Percentiles rank a stretch among this genome's conserved stretches.
These are phyloP conservation scores for Osmerus eperlanus DNA, from an alignment of 2,113 vertebrate species.

Conservation along the genomic window DNA sequence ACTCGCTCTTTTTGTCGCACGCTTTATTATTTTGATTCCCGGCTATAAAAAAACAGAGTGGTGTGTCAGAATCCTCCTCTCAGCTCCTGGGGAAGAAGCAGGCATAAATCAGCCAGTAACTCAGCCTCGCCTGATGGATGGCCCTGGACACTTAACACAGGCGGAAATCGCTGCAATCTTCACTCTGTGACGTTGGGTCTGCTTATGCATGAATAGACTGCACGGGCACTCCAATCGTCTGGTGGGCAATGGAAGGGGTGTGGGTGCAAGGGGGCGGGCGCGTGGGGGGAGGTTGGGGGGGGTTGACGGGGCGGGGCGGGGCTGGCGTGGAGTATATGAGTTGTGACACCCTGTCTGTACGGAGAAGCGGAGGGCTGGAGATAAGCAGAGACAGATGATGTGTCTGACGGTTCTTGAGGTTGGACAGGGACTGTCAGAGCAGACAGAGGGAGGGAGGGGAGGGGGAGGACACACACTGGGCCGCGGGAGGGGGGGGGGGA, in stretches of 20 bases:
- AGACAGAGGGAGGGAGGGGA: conserved; percentile 19
- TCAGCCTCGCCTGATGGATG: conserved; percentile 43
- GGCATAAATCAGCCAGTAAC: conserved; percentile 44
- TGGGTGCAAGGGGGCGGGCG: too few species aligned
- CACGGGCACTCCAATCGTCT: too few species aligned
- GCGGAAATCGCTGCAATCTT: conserved; percentile 49
- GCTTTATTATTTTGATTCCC: conserved; percentile 45
- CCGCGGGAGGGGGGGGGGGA: conserved; percentile 30
- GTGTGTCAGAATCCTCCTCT: conserved; percentile 23
- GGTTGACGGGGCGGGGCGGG: conserved; percentile 28
- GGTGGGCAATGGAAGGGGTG: too few species aligned
- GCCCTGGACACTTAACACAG: conserved; percentile 37
- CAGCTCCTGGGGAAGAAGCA: conserved; percentile 21
- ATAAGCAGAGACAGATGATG: conserved; percentile 58
- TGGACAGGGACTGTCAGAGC: conserved; percentile 11
- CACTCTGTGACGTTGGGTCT: conserved; percentile 25
- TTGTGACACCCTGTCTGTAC: conserved; percentile 45
- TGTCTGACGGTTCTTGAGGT: conserved; percentile 31
- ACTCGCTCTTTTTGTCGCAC: conserved; percentile 35
- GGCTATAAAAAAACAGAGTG: conserved; percentile 22
- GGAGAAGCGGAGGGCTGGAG: conserved; percentile 40
- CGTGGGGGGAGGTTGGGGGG: conserved; percentile 7
- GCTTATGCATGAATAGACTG: conserved; percentile 11
- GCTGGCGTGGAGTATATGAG: conserved; percentile 21
- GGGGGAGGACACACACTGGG: conserved; percentile 24